Evolutionary conservation across 2,113 vertebrate species (phyloP).

Genomic region (Siphamia tubifer): DNA sequence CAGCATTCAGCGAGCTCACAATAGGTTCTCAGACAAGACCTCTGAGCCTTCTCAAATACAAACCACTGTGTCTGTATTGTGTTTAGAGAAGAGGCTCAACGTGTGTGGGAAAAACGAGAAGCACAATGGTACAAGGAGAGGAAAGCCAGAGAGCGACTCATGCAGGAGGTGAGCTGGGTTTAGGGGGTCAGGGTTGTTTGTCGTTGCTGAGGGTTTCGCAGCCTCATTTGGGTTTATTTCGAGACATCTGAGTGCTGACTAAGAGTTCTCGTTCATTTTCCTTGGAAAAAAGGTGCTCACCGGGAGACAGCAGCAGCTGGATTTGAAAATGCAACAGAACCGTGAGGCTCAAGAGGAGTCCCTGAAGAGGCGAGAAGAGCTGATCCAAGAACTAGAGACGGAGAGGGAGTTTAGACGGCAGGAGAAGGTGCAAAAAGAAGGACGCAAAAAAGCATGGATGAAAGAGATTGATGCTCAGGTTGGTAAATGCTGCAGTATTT

Average conservation of each 20-base stretch:
- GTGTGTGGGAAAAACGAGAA: conserved; percentile 91
- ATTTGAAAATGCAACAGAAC: conserved; percentile 84
- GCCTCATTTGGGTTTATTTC: background rate
- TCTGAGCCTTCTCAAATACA: background rate
- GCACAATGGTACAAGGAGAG: conserved; percentile 91
- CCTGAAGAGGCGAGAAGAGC: conserved; percentile 82
- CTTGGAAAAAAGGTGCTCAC: conserved; percentile 84
- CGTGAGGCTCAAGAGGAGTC: conserved; percentile 85
- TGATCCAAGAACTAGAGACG: conserved; percentile 85
- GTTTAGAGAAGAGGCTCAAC: conserved; percentile 91
- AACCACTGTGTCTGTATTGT: background rate
- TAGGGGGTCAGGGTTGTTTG: too few species aligned
- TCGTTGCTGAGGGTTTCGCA: background rate
- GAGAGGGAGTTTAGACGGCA: conserved; percentile 64
- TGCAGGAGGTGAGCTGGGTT: conserved; percentile 87
- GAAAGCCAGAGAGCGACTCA: conserved; percentile 87
- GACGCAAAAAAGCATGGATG: conserved; percentile 60
- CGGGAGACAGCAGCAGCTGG: conserved; percentile 87
- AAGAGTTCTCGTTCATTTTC: background rate
- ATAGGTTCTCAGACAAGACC: background rate
- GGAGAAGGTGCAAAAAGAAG: conserved; percentile 71
- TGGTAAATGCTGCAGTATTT: background rate
- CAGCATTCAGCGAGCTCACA: background rate
- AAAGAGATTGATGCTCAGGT: conserved; percentile 87
- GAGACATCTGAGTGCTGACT: background rate